Percentiles rank a stretch among this genome's conserved stretches.
phyloP scores from a whole-genome alignment of 2,113 vertebrate genomes.

The Charina bottae region DNA sequence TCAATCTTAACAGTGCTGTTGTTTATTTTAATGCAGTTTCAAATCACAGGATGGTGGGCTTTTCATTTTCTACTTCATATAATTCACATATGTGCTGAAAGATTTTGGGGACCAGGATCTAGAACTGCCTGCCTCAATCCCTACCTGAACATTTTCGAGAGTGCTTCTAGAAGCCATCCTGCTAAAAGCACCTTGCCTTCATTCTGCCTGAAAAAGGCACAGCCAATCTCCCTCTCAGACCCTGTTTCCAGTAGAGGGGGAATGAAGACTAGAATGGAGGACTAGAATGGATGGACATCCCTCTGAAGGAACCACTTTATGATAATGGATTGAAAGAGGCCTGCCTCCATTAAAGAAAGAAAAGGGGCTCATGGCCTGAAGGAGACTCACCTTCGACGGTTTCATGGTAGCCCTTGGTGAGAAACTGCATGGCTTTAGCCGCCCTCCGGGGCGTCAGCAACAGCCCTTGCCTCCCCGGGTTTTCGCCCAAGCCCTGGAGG shows the following conservation, averaged over 20 bases:
- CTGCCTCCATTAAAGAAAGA: not conserved
- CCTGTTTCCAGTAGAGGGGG: not conserved
- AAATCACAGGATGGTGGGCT: not conserved
- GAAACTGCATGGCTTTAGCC: conserved; percentile 83
- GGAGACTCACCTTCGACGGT: conserved; percentile 73
- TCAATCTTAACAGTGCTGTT: not conserved
- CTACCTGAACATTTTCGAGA: not conserved
- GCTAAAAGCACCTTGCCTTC: not conserved
- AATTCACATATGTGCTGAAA: not conserved
- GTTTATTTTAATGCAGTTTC: not conserved
- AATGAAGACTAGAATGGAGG: not conserved
- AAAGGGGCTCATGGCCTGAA: not conserved
- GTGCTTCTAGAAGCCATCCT: not conserved
- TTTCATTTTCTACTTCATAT: not conserved
- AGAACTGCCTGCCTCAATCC: not conserved
- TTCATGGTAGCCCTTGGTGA: conserved; percentile 85
- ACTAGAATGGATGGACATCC: too few species aligned
- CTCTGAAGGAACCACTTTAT: not conserved
- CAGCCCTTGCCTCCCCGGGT: conserved; percentile 78
- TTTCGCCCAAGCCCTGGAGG: conserved; percentile 78
- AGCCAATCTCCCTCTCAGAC: not conserved
- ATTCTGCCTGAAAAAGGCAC: not conserved
- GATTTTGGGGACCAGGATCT: not conserved
- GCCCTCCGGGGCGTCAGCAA: conserved; percentile 79
- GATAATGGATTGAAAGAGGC: not conserved